Percentiles rank a stretch among this genome's conserved stretches.
phyloP scores from a whole-genome alignment of 2,888 invertebrate species.

The Tryphoninae sp. region DNA sequence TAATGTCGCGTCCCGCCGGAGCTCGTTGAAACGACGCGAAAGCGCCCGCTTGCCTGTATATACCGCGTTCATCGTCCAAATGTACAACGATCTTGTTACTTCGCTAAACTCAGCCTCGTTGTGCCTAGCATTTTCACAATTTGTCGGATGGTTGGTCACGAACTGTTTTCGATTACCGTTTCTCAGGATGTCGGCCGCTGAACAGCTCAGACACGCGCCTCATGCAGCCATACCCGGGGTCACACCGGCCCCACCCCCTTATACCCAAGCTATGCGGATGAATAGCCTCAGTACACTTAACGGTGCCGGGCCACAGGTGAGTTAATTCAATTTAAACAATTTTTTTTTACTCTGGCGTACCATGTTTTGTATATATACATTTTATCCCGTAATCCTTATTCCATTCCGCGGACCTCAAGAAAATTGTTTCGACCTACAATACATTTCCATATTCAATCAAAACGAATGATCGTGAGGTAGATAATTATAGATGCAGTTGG shows the following conservation, averaged over 20 bases:
- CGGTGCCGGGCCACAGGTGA: slow-evolving; percentile 83
- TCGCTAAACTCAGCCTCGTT: neutral
- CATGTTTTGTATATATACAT: neutral
- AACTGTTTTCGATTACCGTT: slow-evolving; percentile 72
- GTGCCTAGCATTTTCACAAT: slow-evolving; percentile 43
- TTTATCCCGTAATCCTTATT: neutral
- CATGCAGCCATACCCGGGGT: slow-evolving; percentile 87
- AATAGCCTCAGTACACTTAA: slow-evolving; percentile 82
- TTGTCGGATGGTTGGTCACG: slow-evolving; percentile 61
- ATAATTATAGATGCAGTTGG: too few relatives aligned
- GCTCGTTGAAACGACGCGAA: neutral
- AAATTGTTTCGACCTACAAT: neutral
- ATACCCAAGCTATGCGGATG: slow-evolving; percentile 83
- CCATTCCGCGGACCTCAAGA: neutral
- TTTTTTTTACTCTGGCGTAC: slow-evolving; percentile 5
- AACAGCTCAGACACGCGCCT: slow-evolving; percentile 84
- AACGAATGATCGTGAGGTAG: too few relatives aligned
- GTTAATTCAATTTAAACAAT: slow-evolving; percentile 47
- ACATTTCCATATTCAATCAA: too few relatives aligned
- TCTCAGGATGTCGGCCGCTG: slow-evolving; percentile 84
- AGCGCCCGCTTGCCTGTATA: neutral
- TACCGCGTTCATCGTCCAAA: neutral
- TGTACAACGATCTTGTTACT: neutral
- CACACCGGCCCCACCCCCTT: slow-evolving; percentile 91
- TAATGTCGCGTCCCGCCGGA: neutral